phyloP scores from a whole-genome alignment of 2,797 vertebrate species.

The Schizopygopsis malacanthus region DNA sequence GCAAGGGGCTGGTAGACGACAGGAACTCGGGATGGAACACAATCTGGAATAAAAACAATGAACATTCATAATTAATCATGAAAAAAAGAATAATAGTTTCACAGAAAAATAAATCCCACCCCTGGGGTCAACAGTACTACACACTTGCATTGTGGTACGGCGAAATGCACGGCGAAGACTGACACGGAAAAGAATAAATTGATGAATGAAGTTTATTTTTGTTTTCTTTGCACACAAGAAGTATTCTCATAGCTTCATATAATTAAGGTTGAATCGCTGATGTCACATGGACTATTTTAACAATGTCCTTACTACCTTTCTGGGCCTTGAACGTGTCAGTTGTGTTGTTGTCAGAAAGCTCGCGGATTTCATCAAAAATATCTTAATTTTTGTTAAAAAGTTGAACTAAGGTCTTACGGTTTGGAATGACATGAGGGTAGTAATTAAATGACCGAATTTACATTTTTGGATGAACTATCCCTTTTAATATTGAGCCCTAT shows the following conservation, averaged over 20 bases:
- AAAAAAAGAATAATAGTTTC: too few relatives aligned
- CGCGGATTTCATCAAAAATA: neutral
- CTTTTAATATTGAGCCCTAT: neutral
- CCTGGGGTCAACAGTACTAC: too few relatives aligned
- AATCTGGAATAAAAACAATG: conserved; percentile 74
- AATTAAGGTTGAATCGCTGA: neutral
- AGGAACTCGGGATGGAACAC: conserved; percentile 96
- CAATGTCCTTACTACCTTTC: neutral
- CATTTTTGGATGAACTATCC: neutral
- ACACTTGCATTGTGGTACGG: too few relatives aligned
- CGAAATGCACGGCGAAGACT: too few relatives aligned
- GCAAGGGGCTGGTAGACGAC: conserved; percentile 92
- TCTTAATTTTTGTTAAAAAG: too few relatives aligned
- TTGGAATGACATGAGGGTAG: neutral
- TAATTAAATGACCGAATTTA: neutral
- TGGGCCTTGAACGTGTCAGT: neutral
- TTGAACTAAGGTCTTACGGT: neutral
- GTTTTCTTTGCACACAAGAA: neutral
- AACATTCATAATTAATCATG: neutral
- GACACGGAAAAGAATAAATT: too few relatives aligned
- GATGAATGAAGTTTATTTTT: neutral
- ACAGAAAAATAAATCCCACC: too few relatives aligned
- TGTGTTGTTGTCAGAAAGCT: neutral
- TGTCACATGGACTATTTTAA: neutral
- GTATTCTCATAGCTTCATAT: neutral